A percentile compares a stretch with the other conserved stretches of the same genome.
Conservation (phyloP, 2,797 vertebrate species). For the Holocentrus rufus region DNA sequence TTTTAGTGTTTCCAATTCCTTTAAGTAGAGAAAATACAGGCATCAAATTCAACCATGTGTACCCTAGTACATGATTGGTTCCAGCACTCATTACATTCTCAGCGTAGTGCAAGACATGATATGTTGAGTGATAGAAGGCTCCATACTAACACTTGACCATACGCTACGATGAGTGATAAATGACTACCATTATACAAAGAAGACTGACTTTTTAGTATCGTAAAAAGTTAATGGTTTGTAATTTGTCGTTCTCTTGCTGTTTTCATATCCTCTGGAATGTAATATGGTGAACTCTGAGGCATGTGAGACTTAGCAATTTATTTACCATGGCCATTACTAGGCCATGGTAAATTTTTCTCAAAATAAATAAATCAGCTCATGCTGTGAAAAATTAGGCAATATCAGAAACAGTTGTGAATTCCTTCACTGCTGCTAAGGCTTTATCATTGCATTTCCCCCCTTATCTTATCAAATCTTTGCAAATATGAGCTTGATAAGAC, state of each 20-base stretch:
- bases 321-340: neutral
- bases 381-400: neutral
- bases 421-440: neutral
- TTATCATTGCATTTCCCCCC: neutral
- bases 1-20: too few relatives aligned
- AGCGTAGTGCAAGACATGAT: too few relatives aligned
- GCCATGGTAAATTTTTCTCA: neutral
- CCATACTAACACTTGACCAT: too few relatives aligned
- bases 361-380: neutral
- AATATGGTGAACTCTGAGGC: neutral
- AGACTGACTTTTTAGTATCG: too few relatives aligned
- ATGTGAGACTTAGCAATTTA: neutral
- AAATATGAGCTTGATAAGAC: conserved; percentile 25
- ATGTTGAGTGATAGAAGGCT: too few relatives aligned
- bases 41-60: too few relatives aligned
- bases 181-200: too few relatives aligned
- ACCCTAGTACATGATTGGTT: too few relatives aligned
- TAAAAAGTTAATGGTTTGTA: neutral
- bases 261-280: neutral
- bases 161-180: too few relatives aligned
- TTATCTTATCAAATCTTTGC: neutral
- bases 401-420: conserved; percentile 1
- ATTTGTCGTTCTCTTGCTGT: neutral
- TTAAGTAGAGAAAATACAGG: too few relatives aligned
- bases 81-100: too few relatives aligned